Conservation (phyloP, 2,888 invertebrate species). For the Eristalinus sepulchralis region DNA sequence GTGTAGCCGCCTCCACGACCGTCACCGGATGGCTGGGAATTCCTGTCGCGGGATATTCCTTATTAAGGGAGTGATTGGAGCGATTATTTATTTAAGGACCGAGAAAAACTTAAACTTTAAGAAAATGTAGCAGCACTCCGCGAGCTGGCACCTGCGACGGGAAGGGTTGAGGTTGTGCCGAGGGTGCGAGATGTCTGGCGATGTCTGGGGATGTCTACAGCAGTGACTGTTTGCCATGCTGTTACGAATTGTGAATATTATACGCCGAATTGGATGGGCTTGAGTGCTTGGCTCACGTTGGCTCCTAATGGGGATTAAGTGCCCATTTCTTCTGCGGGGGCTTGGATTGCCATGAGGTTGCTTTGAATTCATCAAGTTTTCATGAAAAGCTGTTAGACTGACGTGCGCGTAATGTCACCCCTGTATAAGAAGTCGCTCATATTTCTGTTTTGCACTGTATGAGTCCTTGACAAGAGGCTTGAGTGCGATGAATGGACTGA, state of each 20-base stretch:
- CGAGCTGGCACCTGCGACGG: constrained; percentile 28
- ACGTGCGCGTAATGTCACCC: background rate
- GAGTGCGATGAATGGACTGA: too few species aligned
- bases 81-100: constrained; percentile 54
- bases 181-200: background rate
- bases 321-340: background rate
- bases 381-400: background rate
- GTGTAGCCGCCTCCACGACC: background rate
- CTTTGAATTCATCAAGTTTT: background rate
- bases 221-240: background rate
- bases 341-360: background rate
- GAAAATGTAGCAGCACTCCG: constrained; percentile 4
- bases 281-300: background rate
- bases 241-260: background rate
- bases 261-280: background rate
- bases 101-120: constrained; percentile 3
- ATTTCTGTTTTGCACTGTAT: background rate
- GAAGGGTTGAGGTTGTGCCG: background rate
- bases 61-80: constrained; percentile 46
- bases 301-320: background rate
- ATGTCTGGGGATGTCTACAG: background rate
- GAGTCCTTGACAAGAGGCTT: background rate
- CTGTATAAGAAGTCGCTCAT: background rate
- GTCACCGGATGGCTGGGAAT: background rate
- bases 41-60: constrained; percentile 48